A percentile compares a stretch with the other conserved stretches of the same genome.
Conservation (phyloP, 2,888 invertebrate species). For the Ethmia dodecea region DNA sequence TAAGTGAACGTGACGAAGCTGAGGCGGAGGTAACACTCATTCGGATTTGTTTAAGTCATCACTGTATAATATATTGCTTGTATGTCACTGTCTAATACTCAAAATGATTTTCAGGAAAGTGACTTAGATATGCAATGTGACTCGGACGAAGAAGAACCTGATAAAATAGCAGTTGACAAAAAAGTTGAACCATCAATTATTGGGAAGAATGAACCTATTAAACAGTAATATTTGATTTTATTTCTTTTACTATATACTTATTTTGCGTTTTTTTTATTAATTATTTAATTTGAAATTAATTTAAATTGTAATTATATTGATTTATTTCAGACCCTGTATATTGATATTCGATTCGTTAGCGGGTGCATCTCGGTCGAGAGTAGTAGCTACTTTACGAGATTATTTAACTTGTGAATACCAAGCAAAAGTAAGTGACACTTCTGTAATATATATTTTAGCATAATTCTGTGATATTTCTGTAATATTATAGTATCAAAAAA, state of each 20-base stretch:
- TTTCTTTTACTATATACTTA: too few relatives aligned
- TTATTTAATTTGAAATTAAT: too few relatives aligned
- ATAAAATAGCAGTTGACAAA: constrained; percentile 48
- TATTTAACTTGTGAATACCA: constrained; percentile 93
- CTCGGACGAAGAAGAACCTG: constrained; percentile 63
- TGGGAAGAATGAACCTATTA: constrained; percentile 74
- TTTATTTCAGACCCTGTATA: constrained; percentile 90
- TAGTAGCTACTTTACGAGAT: constrained; percentile 93
- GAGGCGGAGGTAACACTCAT: constrained; percentile 80
- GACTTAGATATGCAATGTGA: constrained; percentile 74
- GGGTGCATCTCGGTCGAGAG: constrained; percentile 87
- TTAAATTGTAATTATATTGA: too few relatives aligned
- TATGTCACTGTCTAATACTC: constrained; percentile 1
- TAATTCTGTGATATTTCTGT: too few relatives aligned
- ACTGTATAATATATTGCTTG: constrained; percentile 5
- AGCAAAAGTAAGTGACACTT: constrained; percentile 82
- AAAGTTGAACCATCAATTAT: constrained; percentile 42
- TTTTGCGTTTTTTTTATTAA: too few relatives aligned
- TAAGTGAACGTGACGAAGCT: constrained; percentile 86
- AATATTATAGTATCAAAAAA: too few relatives aligned
- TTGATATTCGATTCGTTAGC: constrained; percentile 96
- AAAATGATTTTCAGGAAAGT: constrained; percentile 56
- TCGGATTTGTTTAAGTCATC: neutral
- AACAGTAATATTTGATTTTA: too few relatives aligned
- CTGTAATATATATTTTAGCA: too few relatives aligned